phyloP scores from a whole-genome alignment of 92 coral and sea anemone species.

The Zoanthus sociatus region DNA sequence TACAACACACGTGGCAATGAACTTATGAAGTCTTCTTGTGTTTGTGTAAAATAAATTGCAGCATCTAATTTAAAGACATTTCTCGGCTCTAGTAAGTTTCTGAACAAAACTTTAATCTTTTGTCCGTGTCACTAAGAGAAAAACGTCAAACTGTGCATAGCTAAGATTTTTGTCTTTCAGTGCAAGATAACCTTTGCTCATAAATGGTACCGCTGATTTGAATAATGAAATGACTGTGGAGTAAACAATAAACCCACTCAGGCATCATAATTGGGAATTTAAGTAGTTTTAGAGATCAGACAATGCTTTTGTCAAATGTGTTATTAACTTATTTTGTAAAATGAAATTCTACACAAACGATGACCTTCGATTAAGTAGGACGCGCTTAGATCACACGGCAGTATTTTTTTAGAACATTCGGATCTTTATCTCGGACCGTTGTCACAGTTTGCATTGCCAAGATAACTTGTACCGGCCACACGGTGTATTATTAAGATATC shows the following conservation, averaged over 20 bases:
- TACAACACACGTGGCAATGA: background rate
- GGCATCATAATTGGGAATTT: slow-evolving; percentile 5
- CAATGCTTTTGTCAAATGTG: background rate
- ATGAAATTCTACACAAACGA: background rate
- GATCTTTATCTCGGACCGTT: too few relatives aligned
- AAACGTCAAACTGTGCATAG: background rate
- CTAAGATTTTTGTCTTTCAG: slow-evolving; percentile 3
- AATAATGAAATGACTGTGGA: background rate
- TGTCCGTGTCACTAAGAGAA: background rate
- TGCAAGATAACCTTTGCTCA: background rate
- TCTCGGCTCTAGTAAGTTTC: background rate
- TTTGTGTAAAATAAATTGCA: background rate
- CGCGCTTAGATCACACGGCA: background rate
- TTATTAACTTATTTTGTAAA: slow-evolving; percentile 17
- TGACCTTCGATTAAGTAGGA: background rate
- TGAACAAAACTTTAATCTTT: background rate
- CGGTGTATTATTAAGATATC: too few relatives aligned
- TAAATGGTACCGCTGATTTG: slow-evolving; percentile 18
- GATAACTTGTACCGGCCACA: too few relatives aligned
- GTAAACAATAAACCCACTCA: slow-evolving; percentile 11
- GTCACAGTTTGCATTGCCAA: too few relatives aligned
- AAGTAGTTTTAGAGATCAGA: background rate
- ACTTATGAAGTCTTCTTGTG: background rate
- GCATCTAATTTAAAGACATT: background rate
- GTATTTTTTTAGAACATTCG: too few relatives aligned